A percentile compares a stretch with the other conserved stretches of the same genome.
Evolutionary conservation across 2,797 vertebrate species (phyloP).

Genomic region (Allobates femoralis): DNA sequence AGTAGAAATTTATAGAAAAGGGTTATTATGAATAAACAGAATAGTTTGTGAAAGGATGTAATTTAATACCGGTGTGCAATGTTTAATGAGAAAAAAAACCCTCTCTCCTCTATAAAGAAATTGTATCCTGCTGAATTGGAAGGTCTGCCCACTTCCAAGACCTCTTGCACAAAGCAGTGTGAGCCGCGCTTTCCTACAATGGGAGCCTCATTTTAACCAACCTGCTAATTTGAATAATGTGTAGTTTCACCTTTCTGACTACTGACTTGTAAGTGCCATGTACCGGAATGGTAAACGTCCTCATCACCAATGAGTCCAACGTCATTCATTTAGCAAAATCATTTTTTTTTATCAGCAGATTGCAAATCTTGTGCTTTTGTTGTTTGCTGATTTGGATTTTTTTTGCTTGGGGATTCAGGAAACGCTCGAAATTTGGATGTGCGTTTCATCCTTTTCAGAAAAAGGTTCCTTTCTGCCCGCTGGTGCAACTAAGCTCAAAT

Average conservation of each 20-base stretch:
- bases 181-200: constrained; percentile 35
- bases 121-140: constrained; percentile 11
- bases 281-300: background rate
- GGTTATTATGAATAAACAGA: constrained; percentile 31
- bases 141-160: constrained; percentile 38
- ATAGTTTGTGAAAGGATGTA: constrained; percentile 38
- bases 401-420: constrained; percentile 37
- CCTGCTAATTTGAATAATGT: constrained; percentile 57
- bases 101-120: constrained; percentile 27
- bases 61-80: constrained; percentile 12
- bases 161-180: constrained; percentile 33
- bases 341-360: constrained; percentile 53
- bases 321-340: constrained; percentile 34
- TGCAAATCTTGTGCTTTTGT: constrained; percentile 39
- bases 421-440: constrained; percentile 39
- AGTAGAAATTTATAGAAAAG: background rate
- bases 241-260: constrained; percentile 54
- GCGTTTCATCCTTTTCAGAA: constrained; percentile 62
- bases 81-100: background rate
- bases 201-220: constrained; percentile 33
- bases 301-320: constrained; percentile 6
- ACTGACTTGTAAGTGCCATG: constrained; percentile 43
- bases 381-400: constrained; percentile 37
- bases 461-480: constrained; percentile 61
- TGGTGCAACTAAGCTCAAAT: constrained; percentile 75